Conservation (phyloP, 2,113 vertebrate species). For the Hyaena hyaena region DNA sequence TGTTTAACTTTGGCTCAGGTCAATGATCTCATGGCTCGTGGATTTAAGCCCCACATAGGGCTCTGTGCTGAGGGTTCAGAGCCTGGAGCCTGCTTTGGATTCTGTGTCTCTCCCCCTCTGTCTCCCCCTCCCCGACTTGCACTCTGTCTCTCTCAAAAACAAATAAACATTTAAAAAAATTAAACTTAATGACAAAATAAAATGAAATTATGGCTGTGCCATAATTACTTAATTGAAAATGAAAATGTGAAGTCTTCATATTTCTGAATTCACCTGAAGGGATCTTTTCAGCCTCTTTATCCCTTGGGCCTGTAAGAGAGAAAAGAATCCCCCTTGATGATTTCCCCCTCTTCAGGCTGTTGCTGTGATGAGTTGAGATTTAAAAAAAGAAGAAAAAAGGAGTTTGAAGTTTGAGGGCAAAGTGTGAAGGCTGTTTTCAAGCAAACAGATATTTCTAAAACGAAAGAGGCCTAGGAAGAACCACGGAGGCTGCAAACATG, state of each 20-base stretch:
- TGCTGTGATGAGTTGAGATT: slow-evolving; percentile 57
- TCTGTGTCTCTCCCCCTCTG: no score
- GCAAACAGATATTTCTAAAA: slow-evolving; percentile 64
- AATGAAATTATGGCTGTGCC: slow-evolving; percentile 50
- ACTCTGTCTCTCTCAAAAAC: no score
- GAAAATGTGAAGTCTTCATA: slow-evolving; percentile 58
- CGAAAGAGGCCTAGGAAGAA: background rate
- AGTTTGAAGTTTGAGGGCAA: slow-evolving; percentile 64
- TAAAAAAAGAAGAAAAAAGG: slow-evolving; percentile 1
- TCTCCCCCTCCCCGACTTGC: no score
- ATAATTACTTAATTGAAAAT: slow-evolving; percentile 76
- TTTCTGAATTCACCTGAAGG: slow-evolving; percentile 68
- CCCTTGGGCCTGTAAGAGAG: slow-evolving; percentile 47
- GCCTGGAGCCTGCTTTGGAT: no score
- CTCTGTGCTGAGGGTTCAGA: no score
- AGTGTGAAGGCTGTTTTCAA: slow-evolving; percentile 64
- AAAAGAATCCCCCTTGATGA: slow-evolving; percentile 70
- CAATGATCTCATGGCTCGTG: no score
- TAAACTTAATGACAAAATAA: background rate
- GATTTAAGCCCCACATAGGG: no score
- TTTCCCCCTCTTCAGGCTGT: slow-evolving; percentile 61
- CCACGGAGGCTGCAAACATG: rapidly evolving
- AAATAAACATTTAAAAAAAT: no score
- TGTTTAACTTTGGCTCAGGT: no score
- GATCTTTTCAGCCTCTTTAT: slow-evolving; percentile 62